Conservation (phyloP, 2,797 vertebrate genomes). For the Dendrocincla tyrannina region DNA sequence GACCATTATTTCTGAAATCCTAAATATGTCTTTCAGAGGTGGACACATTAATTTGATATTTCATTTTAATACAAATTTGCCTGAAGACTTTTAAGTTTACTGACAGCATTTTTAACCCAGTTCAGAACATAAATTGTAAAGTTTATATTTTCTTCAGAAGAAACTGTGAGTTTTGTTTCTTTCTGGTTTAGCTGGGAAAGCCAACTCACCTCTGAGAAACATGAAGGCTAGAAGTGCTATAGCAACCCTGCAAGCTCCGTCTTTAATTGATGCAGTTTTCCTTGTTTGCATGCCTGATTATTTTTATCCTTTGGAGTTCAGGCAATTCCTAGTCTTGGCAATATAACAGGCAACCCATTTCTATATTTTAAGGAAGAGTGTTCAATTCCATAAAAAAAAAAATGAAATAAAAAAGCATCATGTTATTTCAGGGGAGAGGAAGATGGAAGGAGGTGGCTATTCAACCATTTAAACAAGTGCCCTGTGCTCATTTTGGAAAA, state of each 20-base stretch:
- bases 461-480: constrained; percentile 50
- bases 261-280: constrained; percentile 40
- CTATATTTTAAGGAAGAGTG: constrained; percentile 57
- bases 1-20: not conserved
- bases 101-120: not conserved
- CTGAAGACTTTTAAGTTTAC: not conserved
- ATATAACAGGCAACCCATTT: constrained; percentile 20
- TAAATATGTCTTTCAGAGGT: not conserved
- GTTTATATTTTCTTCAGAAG: not conserved
- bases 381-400: constrained; percentile 30
- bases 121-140: not conserved
- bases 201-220: not conserved
- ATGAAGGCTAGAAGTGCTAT: constrained; percentile 1
- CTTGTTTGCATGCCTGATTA: constrained; percentile 11
- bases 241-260: constrained; percentile 45
- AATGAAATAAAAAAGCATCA: not conserved
- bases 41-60: not conserved
- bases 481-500: constrained; percentile 69
- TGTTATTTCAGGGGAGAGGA: not conserved
- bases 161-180: not conserved
- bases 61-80: not conserved
- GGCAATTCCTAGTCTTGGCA: constrained; percentile 45
- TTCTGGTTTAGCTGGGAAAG: constrained; percentile 22
- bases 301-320: constrained; percentile 56
- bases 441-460: not conserved